Evolutionary conservation across 92 coral and sea anemone genomes (phyloP), one percentile per base, ranked within the genome.

Genomic region (Desmophyllum pertusum): DNA sequence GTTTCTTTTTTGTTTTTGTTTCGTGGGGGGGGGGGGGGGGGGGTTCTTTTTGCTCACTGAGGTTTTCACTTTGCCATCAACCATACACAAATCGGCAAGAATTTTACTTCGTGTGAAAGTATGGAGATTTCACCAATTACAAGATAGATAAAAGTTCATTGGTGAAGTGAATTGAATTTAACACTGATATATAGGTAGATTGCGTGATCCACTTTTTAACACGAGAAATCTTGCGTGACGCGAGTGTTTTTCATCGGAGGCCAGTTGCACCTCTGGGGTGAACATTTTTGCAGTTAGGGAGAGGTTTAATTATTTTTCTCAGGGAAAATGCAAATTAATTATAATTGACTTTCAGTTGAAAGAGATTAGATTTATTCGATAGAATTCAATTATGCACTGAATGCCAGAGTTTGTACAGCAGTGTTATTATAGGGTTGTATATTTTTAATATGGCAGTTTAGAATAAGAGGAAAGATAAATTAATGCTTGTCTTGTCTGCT

Each of bases 391-490:
- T 38, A 15, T 6, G 43, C 13, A 67, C n/a, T n/a, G n/a, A 33
- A 36, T 35, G n/a, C 55, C 73, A 17, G 25, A 37, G 25, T 67
- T 67, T 33, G 25, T 67, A 37, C 42, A 59, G 27, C 65, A n/a
- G 33, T 59, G 63, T 27, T 59, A 25, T 57, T n/a, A 25, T 27
- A 27, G 65, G 35, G 65, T 59, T 59, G 65, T 27, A 59, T 59
- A 59, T 59, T 59, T n/a, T 59, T 78, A 33, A 10, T 78, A 42
- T 78, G 73, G 61, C 67, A 41, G 42, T 63, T 76, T 41, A 18
- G 46, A 78, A 62, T 64, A 78, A 78, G 64, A 30, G 30, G 39
- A 37, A 1, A 38, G n/a, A 9, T 40, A 35, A 75, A 18, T 33
- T 18, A 33, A 59, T 59, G 2, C n/a, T n/a, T n/a, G n/a, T n/a